Evolutionary conservation across 2,113 vertebrate genomes (phyloP).

Genomic region (Litocranius walleri): DNA sequence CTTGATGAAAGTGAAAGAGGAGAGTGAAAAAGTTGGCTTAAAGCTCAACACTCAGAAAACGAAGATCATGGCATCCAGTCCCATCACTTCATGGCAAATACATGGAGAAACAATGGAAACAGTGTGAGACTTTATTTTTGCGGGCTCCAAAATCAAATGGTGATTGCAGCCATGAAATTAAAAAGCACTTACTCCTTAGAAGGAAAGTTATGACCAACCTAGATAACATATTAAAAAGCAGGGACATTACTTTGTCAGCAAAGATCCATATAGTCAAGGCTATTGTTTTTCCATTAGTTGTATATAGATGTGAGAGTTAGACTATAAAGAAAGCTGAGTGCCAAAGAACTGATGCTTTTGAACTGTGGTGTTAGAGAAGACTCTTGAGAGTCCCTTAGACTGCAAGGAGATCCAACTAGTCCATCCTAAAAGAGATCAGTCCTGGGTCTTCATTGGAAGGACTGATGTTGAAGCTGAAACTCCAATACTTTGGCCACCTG

Average conservation of each 20-base stretch:
- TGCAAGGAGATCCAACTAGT: not conserved
- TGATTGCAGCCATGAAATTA: not conserved
- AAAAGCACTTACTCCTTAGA: not conserved
- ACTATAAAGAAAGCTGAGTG: not conserved
- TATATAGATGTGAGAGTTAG: not conserved
- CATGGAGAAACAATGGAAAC: not conserved
- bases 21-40: not conserved
- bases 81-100: not conserved
- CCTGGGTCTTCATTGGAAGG: not conserved
- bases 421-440: not conserved
- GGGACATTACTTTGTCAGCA: not conserved
- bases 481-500: not conserved
- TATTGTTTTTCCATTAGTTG: not conserved
- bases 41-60: not conserved
- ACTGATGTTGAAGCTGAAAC: not conserved
- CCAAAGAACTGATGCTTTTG: not conserved
- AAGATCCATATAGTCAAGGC: not conserved
- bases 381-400: not conserved
- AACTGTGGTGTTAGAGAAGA: not conserved
- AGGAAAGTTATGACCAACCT: not conserved
- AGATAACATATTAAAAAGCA: not conserved
- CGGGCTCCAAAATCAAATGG: not conserved
- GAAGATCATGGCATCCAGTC: accelerated
- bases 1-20: not conserved
- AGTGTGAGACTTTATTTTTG: not conserved